phyloP scores from a whole-genome alignment of 1,140 invertebrate genomes.

The Drosophila simulans region DNA sequence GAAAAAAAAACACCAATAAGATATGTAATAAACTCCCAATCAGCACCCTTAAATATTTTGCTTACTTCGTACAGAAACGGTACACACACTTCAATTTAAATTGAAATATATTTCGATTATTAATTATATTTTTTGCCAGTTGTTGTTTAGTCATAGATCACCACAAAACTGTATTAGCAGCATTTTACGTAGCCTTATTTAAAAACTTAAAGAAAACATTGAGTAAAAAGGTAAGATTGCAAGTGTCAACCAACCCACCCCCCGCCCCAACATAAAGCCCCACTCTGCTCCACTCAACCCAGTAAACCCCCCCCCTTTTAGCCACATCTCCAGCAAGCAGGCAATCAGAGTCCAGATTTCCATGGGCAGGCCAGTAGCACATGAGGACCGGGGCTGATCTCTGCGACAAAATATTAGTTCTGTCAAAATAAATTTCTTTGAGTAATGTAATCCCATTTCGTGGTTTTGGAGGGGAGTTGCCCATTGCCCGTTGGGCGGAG shows the following conservation, averaged over 20 bases:
- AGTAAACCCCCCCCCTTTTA: neutral
- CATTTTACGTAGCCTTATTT: too few species aligned
- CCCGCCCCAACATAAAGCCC: too few species aligned
- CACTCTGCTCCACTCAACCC: neutral
- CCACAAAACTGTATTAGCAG: too few species aligned
- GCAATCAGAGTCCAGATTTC: slow-evolving; percentile 48
- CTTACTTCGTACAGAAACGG: neutral
- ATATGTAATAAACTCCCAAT: too few species aligned
- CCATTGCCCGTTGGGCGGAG: neutral
- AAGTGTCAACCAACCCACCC: too few species aligned
- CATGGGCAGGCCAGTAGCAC: slow-evolving; percentile 26
- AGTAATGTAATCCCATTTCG: slow-evolving; percentile 84
- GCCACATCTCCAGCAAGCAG: slow-evolving; percentile 3
- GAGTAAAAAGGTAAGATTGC: too few species aligned
- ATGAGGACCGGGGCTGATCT: slow-evolving; percentile 65
- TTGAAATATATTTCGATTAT: neutral
- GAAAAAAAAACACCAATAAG: neutral
- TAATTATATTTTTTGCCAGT: too few species aligned
- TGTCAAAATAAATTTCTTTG: slow-evolving; percentile 84
- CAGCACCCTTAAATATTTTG: neutral
- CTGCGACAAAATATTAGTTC: slow-evolving; percentile 83
- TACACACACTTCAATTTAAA: neutral
- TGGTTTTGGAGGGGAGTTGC: slow-evolving; percentile 39
- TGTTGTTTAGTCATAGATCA: too few species aligned
- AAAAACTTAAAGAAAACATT: too few species aligned